Evolutionary conservation across 2,113 vertebrate species (phyloP).

Genomic region (Tragelaphus scriptus): DNA sequence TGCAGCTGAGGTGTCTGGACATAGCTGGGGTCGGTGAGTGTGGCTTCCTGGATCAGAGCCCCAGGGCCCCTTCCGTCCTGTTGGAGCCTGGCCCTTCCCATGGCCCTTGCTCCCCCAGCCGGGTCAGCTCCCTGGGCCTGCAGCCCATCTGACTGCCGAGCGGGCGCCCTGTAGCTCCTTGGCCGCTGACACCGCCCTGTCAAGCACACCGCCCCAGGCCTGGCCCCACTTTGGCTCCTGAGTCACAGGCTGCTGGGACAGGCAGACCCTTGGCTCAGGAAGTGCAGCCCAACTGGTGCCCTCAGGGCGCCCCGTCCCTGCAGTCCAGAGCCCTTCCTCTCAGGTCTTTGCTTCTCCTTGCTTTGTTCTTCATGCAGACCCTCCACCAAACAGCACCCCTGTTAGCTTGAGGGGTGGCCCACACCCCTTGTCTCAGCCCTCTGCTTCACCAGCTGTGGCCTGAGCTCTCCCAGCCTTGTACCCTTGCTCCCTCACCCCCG

Average conservation of each 20-base stretch:
- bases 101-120: neutral
- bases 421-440: neutral
- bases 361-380: neutral
- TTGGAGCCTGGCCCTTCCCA: rapidly evolving
- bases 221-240: neutral
- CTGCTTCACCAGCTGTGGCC: neutral
- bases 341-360: neutral
- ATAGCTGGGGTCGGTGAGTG: rapidly evolving
- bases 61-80: rapidly evolving
- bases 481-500: neutral
- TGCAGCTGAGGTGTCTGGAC: rapidly evolving
- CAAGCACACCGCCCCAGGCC: neutral
- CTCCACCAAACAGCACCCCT: neutral
- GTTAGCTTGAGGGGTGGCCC: neutral
- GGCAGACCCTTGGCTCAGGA: too few relatives aligned
- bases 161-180: rapidly evolving
- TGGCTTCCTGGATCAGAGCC: neutral
- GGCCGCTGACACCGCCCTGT: rapidly evolving
- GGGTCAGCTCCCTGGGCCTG: neutral
- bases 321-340: neutral
- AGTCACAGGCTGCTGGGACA: neutral
- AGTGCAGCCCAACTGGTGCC: rapidly evolving
- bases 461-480: neutral
- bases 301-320: neutral
- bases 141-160: neutral